A percentile compares a stretch with the other conserved stretches of the same genome.
Conservation (phyloP, 2,797 vertebrate species). For the Microchirus variegatus region DNA sequence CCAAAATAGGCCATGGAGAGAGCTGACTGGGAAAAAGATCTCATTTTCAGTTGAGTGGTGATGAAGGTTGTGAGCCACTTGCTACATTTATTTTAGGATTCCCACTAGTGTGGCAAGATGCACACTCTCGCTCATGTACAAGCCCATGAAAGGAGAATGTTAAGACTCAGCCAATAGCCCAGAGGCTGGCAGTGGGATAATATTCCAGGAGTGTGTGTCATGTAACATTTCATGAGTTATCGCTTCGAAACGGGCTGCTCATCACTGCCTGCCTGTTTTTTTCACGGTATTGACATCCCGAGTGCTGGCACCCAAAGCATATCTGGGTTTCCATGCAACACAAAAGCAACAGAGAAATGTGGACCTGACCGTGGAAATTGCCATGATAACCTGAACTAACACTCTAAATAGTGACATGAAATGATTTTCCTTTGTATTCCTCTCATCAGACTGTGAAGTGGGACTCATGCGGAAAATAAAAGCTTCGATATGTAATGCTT, state of each 20-base stretch:
- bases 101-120: constrained; percentile 81
- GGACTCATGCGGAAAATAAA: constrained; percentile 69
- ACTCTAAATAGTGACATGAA: constrained; percentile 76
- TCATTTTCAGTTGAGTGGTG: constrained; percentile 80
- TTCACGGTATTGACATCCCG: constrained; percentile 70
- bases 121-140: constrained; percentile 75
- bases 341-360: constrained; percentile 66
- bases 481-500: constrained; percentile 63
- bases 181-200: constrained; percentile 80
- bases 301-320: constrained; percentile 60
- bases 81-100: constrained; percentile 88
- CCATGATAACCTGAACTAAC: constrained; percentile 77
- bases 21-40: constrained; percentile 82
- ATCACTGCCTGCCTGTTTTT: constrained; percentile 66
- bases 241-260: constrained; percentile 77
- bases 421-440: constrained; percentile 76
- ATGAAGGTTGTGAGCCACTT: constrained; percentile 81
- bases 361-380: constrained; percentile 74
- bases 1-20: constrained; percentile 78
- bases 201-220: constrained; percentile 86
- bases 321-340: constrained; percentile 67
- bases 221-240: constrained; percentile 85
- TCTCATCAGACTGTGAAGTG: constrained; percentile 71
- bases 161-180: constrained; percentile 75
- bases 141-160: constrained; percentile 86